phyloP scores from a whole-genome alignment of 2,888 invertebrate species.

The Saturnia pavonia region DNA sequence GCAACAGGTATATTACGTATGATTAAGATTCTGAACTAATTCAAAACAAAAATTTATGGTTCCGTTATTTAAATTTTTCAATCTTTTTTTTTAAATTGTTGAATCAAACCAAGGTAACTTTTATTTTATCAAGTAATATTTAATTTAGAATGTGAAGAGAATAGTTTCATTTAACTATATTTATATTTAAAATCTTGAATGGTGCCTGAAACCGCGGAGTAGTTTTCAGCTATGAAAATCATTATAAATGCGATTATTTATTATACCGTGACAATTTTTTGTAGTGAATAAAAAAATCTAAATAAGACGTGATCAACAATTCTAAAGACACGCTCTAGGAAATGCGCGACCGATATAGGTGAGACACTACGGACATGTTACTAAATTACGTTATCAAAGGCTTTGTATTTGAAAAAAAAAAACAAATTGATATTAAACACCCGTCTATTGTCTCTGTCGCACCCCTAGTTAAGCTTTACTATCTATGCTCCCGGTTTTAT shows the following conservation, averaged over 20 bases:
- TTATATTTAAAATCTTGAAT: constrained; percentile 17
- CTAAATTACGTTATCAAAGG: not conserved
- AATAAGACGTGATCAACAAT: not conserved
- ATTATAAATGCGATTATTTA: too few relatives aligned
- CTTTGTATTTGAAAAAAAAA: too few relatives aligned
- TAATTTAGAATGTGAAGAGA: constrained; percentile 13
- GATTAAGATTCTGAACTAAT: not conserved
- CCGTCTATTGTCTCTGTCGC: too few relatives aligned
- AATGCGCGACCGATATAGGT: not conserved
- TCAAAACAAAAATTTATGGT: not conserved
- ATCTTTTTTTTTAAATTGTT: constrained; percentile 25
- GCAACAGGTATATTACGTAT: not conserved
- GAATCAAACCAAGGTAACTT: constrained; percentile 15
- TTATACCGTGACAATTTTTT: too few relatives aligned
- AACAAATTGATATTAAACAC: too few relatives aligned
- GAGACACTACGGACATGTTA: not conserved
- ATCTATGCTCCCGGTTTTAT: not conserved
- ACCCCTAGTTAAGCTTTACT: too few relatives aligned
- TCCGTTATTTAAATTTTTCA: not conserved
- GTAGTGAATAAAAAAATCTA: too few relatives aligned
- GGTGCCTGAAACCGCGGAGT: constrained; percentile 13
- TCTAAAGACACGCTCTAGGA: not conserved
- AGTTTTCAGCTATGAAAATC: too few relatives aligned
- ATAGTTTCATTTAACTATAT: constrained; percentile 6
- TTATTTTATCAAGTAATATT: constrained; percentile 10